phyloP scores from a whole-genome alignment of 2,888 invertebrate genomes.

The Sesia apiformis region DNA sequence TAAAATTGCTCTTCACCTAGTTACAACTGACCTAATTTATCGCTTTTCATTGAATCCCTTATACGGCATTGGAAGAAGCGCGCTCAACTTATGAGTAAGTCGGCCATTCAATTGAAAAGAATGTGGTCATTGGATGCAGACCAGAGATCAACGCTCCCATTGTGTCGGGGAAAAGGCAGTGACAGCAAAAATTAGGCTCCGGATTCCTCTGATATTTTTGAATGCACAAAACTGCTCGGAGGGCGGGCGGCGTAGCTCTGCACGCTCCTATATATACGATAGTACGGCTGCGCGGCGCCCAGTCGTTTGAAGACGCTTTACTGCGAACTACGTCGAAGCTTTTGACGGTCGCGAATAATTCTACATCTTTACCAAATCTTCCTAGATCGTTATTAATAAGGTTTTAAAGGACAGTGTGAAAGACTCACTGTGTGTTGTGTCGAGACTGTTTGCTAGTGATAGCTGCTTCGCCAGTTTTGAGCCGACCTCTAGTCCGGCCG shows the following conservation, averaged over 20 bases:
- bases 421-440: constrained; percentile 28
- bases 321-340: constrained; percentile 24
- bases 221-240: constrained; percentile 45
- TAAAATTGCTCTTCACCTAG: too few relatives aligned
- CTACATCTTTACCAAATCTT: neutral
- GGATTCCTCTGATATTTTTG: constrained; percentile 68
- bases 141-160: constrained; percentile 68
- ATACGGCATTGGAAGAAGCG: too few relatives aligned
- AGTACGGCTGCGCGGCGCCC: constrained; percentile 49
- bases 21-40: too few relatives aligned
- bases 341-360: constrained; percentile 1
- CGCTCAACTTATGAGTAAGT: constrained; percentile 12
- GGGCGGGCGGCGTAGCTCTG: constrained; percentile 47
- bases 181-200: constrained; percentile 67
- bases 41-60: too few relatives aligned
- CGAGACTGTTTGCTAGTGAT: constrained; percentile 21
- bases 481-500: neutral
- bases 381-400: constrained; percentile 8
- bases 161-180: constrained; percentile 56
- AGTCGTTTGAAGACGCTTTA: constrained; percentile 44
- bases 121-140: constrained; percentile 54
- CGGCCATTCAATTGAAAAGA: constrained; percentile 35
- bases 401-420: constrained; percentile 26
- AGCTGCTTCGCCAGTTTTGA: neutral
- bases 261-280: constrained; percentile 53